Conservation (phyloP, 2,113 vertebrate genomes). For the Promerops cafer region DNA sequence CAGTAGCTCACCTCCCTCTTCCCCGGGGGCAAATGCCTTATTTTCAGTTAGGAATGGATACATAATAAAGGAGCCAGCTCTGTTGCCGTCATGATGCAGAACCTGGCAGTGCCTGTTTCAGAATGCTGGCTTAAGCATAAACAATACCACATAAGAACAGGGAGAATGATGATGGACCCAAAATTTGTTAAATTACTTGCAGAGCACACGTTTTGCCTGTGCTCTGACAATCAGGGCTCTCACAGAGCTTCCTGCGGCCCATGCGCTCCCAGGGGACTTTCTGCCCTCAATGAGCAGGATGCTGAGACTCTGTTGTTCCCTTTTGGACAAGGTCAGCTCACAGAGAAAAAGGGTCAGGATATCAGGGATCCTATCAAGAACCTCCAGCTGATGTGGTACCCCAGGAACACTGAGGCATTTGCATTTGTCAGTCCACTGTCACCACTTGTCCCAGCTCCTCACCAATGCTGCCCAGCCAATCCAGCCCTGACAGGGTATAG, state of each 20-base stretch:
- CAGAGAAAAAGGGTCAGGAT: background rate
- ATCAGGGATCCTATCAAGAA: background rate
- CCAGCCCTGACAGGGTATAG: background rate
- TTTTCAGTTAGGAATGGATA: slow-evolving; percentile 57
- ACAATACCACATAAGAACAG: slow-evolving; percentile 33
- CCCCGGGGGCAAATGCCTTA: slow-evolving; percentile 26
- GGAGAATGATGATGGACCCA: slow-evolving; percentile 14
- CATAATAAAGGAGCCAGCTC: slow-evolving; percentile 44
- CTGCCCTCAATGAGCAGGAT: background rate
- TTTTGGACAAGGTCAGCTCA: background rate
- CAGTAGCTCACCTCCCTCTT: slow-evolving; percentile 49
- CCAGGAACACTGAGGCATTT: background rate
- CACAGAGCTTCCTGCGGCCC: background rate
- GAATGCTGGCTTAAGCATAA: slow-evolving; percentile 57
- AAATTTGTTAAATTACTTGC: background rate
- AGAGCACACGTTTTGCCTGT: background rate
- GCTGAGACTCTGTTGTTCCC: background rate
- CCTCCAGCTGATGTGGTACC: background rate
- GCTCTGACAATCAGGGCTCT: background rate
- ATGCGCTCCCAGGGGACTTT: background rate
- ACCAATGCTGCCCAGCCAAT: background rate
- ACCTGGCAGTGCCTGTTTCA: slow-evolving; percentile 46
- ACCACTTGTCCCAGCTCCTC: background rate
- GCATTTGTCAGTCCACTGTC: background rate
- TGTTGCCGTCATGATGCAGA: slow-evolving; percentile 26